Percentiles rank a stretch among this genome's conserved stretches.
These are phyloP conservation scores for Falcunculus frontatus DNA, from an alignment of 2,113 vertebrate species.

Conservation along the genomic window DNA sequence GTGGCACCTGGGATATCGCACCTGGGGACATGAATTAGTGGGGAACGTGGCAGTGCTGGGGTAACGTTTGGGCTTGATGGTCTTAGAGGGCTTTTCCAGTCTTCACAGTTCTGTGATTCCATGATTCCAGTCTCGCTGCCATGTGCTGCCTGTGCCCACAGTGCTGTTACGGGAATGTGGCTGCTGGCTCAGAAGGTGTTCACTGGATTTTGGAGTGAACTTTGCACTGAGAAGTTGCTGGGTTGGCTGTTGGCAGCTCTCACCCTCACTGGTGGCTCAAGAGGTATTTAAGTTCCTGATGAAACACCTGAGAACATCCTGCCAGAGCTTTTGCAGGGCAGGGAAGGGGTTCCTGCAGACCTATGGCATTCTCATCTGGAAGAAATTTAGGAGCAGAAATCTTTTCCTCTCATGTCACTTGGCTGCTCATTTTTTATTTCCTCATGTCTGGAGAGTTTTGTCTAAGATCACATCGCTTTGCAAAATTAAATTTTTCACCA, in stretches of 20 bases:
- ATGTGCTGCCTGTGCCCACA: background rate
- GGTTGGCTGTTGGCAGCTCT: background rate
- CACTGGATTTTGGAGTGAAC: background rate
- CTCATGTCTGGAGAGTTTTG: background rate
- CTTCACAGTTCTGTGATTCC: background rate
- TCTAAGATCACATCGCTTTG: background rate
- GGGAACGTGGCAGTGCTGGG: background rate
- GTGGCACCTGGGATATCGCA: background rate
- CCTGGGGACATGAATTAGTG: background rate
- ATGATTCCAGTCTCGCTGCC: background rate
- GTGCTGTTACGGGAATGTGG: background rate
- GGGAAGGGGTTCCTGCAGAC: background rate
- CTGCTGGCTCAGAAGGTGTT: background rate
- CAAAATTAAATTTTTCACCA: background rate
- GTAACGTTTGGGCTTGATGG: background rate
- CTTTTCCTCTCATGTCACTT: background rate
- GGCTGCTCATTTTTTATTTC: background rate
- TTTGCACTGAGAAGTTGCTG: rapidly evolving
- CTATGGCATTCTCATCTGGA: background rate
- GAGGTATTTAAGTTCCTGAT: background rate
- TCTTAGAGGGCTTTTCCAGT: background rate
- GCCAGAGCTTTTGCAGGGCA: background rate
- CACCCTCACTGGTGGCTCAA: background rate
- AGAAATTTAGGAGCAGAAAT: background rate
- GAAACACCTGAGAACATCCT: background rate